These are phyloP conservation scores for Drosophila sechellia DNA, from an alignment of 1,140 invertebrate genomes.

Conservation along the genomic window DNA sequence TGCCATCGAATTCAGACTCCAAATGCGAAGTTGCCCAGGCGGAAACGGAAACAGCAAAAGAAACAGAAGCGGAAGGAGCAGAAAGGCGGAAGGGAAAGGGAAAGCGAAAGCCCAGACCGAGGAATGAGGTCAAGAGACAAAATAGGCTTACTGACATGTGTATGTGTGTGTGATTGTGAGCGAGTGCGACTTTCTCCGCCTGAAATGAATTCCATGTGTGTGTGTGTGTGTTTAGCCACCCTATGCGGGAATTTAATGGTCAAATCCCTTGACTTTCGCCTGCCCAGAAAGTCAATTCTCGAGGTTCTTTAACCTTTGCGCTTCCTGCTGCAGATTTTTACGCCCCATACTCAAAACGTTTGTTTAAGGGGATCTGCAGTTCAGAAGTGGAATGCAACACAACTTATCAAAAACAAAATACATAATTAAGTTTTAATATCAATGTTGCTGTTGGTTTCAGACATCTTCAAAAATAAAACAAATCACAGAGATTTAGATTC, in stretches of 20 bases:
- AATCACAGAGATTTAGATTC: too few relatives aligned
- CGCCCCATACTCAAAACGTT: not conserved
- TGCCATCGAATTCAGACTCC: slow-evolving; percentile 32
- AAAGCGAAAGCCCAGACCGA: slow-evolving; percentile 54
- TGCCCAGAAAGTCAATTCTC: slow-evolving; percentile 38
- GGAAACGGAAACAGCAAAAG: slow-evolving; percentile 51
- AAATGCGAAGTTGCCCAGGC: slow-evolving; percentile 33
- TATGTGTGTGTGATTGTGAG: slow-evolving; percentile 21
- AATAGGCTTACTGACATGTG: slow-evolving; percentile 73
- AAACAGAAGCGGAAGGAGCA: slow-evolving; percentile 1
- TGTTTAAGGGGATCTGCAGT: slow-evolving; percentile 1
- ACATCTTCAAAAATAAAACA: too few relatives aligned
- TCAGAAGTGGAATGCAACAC: not conserved
- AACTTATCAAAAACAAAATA: not conserved
- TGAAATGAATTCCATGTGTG: not conserved
- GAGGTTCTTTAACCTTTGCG: slow-evolving; percentile 15
- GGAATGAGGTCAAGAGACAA: slow-evolving; percentile 67
- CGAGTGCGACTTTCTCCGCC: slow-evolving; percentile 19
- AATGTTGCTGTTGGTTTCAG: not conserved
- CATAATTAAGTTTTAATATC: not conserved
- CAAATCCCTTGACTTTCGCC: slow-evolving; percentile 77
- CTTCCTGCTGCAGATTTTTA: slow-evolving; percentile 6
- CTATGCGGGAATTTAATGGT: slow-evolving; percentile 65
- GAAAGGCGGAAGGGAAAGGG: not conserved
- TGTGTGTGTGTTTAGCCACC: slow-evolving; percentile 14